These are phyloP conservation scores for Pteruthius melanotis DNA, from an alignment of 2,113 vertebrate species.

Conservation along the genomic window DNA sequence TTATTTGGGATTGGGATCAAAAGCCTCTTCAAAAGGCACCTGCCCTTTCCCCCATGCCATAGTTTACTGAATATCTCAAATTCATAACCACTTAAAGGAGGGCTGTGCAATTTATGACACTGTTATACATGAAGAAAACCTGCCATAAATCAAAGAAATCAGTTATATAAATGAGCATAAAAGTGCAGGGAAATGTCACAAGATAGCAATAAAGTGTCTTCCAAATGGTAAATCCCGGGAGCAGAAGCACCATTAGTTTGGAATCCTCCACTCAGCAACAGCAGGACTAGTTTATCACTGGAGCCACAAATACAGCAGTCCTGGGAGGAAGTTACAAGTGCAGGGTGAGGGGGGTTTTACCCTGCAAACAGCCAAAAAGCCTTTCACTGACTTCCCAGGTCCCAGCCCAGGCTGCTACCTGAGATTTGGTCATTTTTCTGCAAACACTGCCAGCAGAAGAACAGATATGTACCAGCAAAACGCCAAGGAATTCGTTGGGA, in stretches of 20 bases:
- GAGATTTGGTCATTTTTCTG: neutral
- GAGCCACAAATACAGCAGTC: neutral
- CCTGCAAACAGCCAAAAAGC: neutral
- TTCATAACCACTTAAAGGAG: neutral
- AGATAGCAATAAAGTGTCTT: conserved; percentile 30
- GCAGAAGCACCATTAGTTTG: neutral
- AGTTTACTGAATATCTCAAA: neutral
- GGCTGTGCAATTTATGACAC: conserved; percentile 13
- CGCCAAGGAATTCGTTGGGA: neutral
- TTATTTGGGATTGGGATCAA: neutral
- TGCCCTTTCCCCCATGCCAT: neutral
- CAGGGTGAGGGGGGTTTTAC: neutral
- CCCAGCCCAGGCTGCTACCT: neutral
- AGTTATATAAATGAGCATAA: conserved; percentile 42
- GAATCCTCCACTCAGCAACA: neutral
- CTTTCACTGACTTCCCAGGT: neutral
- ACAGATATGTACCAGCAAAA: neutral
- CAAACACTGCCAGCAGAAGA: neutral
- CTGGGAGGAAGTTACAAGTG: accelerated
- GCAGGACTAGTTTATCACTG: neutral
- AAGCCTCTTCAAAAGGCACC: neutral
- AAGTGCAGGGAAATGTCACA: conserved; percentile 38
- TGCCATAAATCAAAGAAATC: conserved; percentile 39
- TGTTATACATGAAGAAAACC: conserved; percentile 25
- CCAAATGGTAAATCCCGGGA: conserved; percentile 23